Evolutionary conservation across 2,888 invertebrate genomes (phyloP), one percentile per base, ranked within the genome.

Genomic region (Apantesis nais): DNA sequence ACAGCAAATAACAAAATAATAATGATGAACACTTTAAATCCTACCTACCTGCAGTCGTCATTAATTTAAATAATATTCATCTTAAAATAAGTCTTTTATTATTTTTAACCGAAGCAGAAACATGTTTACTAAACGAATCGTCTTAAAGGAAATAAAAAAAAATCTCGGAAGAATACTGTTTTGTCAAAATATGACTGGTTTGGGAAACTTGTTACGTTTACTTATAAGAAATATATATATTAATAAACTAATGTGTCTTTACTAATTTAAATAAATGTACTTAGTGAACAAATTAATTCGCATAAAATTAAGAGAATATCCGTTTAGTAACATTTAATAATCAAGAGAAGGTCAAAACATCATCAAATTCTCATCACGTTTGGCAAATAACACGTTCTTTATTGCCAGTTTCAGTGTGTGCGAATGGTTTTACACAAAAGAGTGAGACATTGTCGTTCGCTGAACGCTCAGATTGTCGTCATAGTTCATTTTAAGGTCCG

Each of bases 351-450:
- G 70, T 63, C 62, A 68, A 61, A 58, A 65, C 48, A 70, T 72
- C 73, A 66, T 74, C 67, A 67, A 71, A 81, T 80, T 81, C 78
- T 34, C 62, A 74, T 71, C 81, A 82, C 81, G 82, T 77, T 68
- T 74, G 60, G 48, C 71, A 75, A 76, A 82, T 78, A 80, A 75
- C 68, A 37, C 70, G 69, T 74, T 69, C 41, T 77, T 82, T 80
- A 77, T 77, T 67, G 71, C 71, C 62, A 68, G 74, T 74, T 75
- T 79, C 77, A 71, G 77, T 68, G 75, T 76, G 75, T 82, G 79
- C 73, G 68, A 74, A 76, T 75, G 73, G 76, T 78, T 76, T 77
- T 71, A 71, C 73, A 80, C 80, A 75, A 80, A 81, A 78, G 78
- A 81, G 74, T 78, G 72, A 72, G 63, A 58, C 71, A 72, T 73